Conservation (phyloP, 2,888 invertebrate species). For the Drosophila anomalata region DNA sequence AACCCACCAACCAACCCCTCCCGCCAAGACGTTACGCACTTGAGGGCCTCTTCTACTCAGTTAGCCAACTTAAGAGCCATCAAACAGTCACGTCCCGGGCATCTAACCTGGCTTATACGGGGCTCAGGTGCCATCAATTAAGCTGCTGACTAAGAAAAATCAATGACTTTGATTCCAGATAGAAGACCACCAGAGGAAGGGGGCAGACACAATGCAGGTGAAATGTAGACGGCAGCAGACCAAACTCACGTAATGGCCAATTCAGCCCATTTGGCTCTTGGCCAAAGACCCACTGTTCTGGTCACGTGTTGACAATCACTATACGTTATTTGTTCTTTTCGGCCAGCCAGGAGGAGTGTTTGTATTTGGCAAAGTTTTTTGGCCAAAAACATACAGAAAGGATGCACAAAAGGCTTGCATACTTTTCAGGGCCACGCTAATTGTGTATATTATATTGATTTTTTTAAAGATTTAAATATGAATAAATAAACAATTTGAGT, state of each 20-base stretch:
- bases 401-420: constrained; percentile 36
- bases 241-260: constrained; percentile 54
- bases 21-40: constrained; percentile 31
- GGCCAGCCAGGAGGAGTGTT: not conserved
- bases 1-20: not conserved
- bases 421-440: constrained; percentile 60
- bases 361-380: constrained; percentile 28
- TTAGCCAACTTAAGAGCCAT: constrained; percentile 14
- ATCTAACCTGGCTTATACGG: constrained; percentile 20
- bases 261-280: constrained; percentile 59
- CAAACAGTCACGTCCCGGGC: constrained; percentile 30
- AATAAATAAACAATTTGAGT: too few species aligned
- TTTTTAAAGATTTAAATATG: too few species aligned
- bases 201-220: constrained; percentile 33
- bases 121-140: constrained; percentile 37
- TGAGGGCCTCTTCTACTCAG: constrained; percentile 12
- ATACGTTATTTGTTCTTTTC: not conserved
- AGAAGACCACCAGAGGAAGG: constrained; percentile 32
- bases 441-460: not conserved
- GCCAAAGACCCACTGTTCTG: constrained; percentile 51
- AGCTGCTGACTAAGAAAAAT: constrained; percentile 55
- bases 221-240: not conserved
- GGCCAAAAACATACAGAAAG: constrained; percentile 15
- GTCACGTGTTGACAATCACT: constrained; percentile 41
- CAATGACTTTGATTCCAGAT: constrained; percentile 58